Evolutionary conservation across 2,888 invertebrate genomes (phyloP), one percentile per base, ranked within the genome.

Genomic region (Hemaris fuciformis): DNA sequence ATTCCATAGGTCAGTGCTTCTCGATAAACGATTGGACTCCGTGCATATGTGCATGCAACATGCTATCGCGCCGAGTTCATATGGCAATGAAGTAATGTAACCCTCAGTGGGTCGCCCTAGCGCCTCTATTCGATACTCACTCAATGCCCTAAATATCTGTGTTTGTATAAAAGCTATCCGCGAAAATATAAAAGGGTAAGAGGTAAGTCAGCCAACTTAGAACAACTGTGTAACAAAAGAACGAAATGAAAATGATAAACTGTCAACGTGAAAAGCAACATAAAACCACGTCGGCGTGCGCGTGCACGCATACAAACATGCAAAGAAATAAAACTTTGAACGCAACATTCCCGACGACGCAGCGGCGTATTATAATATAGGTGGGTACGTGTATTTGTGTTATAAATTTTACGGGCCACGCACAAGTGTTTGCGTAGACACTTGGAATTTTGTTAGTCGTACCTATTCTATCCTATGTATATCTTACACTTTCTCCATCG

Each of bases 401-500:
- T 87, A 87, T 88, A 87, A 74, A 87, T 86, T 85, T 85, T 77
- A 87, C 80, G 82, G 79, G 77, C 75, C 77, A 77, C 78, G 84
- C 72, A 82, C 82, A 80, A 83, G 80, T 88, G 89, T 89, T 87
- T 88, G 84, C 80, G 73, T 77, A 83, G 81, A 69, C 73, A 71
- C 76, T 70, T 76, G 83, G 87, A 87, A 85, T 88, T 85, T 83
- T 73, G 80, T 84, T 70, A 75, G 73, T 66, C 68, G 65, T 73
- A 74, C 66, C 62, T 66, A 64, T 62, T 63, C 62, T 58, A 63
- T 60, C 34, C 34, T 62, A 57, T 59, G 62, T 60, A 23, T 46
- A 41, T 38, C 61, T 45, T 53, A 48, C 23, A 60, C 53, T 48
- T 53, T 48, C 53, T 25, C 60, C 53, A 60, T 41, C 53, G 41